phyloP scores from a whole-genome alignment of 2,888 invertebrate genomes.

The Tenthredo amoena region DNA sequence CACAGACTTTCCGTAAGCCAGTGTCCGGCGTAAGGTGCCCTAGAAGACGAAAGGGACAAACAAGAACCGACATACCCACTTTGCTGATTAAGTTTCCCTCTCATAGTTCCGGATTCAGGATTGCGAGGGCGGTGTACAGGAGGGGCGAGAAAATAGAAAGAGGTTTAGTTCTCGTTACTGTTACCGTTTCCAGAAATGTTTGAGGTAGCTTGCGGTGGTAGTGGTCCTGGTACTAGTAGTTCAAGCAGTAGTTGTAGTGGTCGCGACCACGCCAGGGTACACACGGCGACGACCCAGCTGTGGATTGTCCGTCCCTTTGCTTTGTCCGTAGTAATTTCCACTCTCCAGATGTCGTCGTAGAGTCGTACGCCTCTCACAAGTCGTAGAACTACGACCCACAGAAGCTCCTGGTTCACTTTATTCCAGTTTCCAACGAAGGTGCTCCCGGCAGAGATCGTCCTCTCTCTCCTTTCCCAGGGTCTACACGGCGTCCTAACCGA shows the following conservation, averaged over 20 bases:
- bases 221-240: neutral
- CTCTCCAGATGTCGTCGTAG: conserved; percentile 33
- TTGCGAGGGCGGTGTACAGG: neutral
- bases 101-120: neutral
- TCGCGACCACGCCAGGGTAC: conserved; percentile 19
- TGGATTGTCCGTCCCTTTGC: conserved; percentile 43
- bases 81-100: conserved; percentile 52
- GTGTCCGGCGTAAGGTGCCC: conserved; percentile 23
- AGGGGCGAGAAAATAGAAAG: conserved; percentile 14
- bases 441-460: neutral
- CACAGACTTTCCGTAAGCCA: neutral
- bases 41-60: conserved; percentile 35
- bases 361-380: neutral
- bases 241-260: neutral
- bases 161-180: conserved; percentile 17
- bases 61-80: conserved; percentile 50
- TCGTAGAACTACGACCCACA: neutral
- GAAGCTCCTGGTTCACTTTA: neutral
- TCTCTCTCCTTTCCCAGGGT: neutral
- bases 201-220: conserved; percentile 5
- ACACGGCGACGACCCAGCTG: conserved; percentile 35
- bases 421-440: conserved; percentile 15
- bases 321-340: conserved; percentile 37
- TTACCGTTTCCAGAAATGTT: conserved; percentile 29
- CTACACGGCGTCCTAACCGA: neutral